Base-by-base conservation (phyloP, 2,888 invertebrate genomes). In the Azorinus chamasolen region DNA sequence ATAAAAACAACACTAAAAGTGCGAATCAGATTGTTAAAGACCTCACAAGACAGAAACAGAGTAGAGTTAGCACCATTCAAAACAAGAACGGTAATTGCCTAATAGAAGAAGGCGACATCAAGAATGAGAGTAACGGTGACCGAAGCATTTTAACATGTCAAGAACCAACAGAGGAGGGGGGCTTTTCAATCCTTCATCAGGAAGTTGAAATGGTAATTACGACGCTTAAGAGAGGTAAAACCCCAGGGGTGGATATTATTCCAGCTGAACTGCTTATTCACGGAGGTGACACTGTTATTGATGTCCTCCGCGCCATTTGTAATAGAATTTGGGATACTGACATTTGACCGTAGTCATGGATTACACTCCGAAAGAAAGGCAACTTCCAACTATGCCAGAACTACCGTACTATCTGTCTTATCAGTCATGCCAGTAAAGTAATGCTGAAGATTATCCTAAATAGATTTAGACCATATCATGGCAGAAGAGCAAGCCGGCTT, bases 211-310 rank as follows among this genome's bases (percentile, higher is more conserved):
- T 20, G 62, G 71, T 66, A 64, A 50, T 72, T 12, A 62, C 46
- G 37, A 16, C 72, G 1, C 61, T 80, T 32, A 80, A 80, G 50
- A 62, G 62, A 20, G 73, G 70, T 8, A 78, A 78, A 50, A 50
- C 73, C 48, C 62, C 70, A 24, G 69, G 65, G 3, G 20, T 74
- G 18, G 66, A 76, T 41, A 72, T 57, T 43, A 77, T 72, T 8
- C 72, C 72, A 68, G 54, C 61, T 39, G 72, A 79, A 41, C 55
- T 63, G 22, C 24, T 64, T 12, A 57, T 69, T 20, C 46, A 58
- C 61, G 62, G 48, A 2, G 55, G 69, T 16, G 69, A 61, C 2
- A 20, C 39, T 16, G 24, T 53, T 20, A 51, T 18, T 10, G 41
- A 48, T 16, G 46, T 25, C 2, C 25, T 69, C 0, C 37, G 37